Evolutionary conservation across 2,113 vertebrate species (phyloP).

Genomic region (Oriolus oriolus): DNA sequence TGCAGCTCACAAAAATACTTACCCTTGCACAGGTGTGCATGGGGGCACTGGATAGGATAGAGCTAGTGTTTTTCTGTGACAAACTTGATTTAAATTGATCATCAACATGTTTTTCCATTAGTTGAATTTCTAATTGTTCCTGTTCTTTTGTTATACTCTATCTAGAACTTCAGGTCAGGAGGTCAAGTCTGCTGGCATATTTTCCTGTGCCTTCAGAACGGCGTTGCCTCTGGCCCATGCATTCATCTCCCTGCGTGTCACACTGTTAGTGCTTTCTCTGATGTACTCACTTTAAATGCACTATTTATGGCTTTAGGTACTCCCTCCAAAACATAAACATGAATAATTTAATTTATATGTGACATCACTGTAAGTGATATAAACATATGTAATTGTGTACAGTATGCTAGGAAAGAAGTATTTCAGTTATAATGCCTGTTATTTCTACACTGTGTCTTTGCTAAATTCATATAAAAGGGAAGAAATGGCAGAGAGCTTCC

Average conservation of each 20-base stretch:
- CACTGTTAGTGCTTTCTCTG: background rate
- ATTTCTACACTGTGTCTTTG: background rate
- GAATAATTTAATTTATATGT: background rate
- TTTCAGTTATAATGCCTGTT: background rate
- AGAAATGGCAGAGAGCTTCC: background rate
- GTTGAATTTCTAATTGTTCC: constrained; percentile 21
- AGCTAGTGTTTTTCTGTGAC: background rate
- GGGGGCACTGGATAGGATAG: background rate
- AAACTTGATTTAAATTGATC: background rate
- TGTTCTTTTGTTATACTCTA: background rate
- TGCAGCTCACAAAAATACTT: background rate
- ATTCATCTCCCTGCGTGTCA: background rate
- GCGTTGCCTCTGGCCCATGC: background rate
- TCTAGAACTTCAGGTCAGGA: constrained; percentile 28
- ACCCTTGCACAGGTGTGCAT: background rate
- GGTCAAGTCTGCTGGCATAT: background rate
- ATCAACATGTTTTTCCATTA: background rate
- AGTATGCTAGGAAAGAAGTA: background rate
- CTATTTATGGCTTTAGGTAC: background rate
- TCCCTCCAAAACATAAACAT: background rate
- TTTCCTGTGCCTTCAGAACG: background rate
- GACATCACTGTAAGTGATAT: background rate
- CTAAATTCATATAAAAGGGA: background rate
- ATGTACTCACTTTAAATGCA: background rate
- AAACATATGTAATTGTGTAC: background rate